Evolutionary conservation across 1,140 invertebrate genomes (phyloP), one percentile per base, ranked within the genome.

Genomic region (Trachymyrmex cornetzi): DNA sequence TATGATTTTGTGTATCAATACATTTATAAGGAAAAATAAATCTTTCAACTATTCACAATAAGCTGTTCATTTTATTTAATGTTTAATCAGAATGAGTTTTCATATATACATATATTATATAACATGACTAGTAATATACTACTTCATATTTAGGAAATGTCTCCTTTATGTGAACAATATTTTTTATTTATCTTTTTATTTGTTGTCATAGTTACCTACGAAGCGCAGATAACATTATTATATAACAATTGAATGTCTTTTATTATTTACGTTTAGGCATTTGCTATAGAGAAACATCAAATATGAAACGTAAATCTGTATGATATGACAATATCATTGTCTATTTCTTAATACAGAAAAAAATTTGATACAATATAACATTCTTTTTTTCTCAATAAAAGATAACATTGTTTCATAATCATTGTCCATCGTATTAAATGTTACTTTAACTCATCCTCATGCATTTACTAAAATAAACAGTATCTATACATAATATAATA

Each of bases 111-210:
- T 77, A 67, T 63, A 53, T 77, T 75, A 66, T 77, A 19, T 77
- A 71, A 67, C 48, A 53, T 77, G 53, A 24, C 30, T 85, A 85
- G 38, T 63, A 84, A 63, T 63, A 63, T 90, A 88, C 90, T 90
- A 90, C 87, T 91, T 91, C 90, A 88, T 82, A 91, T 91, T 91
- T 86, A 86, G 30, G 69, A 72, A 79, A 80, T 66, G 50, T 30
- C 53, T 88, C 55, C 11, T 14, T 44, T 44, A 44, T 44, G 9
- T 44, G 9, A 44, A 16, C 55, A 74, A 71, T 66, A 30, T 67
- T 34, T 44, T 44, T 44, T 44, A 44, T 44, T 77, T 69, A 74
- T 22, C 69, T 50, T 77, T 89, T 77, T 79, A 19, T 87, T 63
- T 87, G 72, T 71, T 89, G 72, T 74, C 72, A 89, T 85, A 67